Base-by-base conservation (phyloP, 2,113 vertebrate genomes). In the Tyrannus savana region DNA sequence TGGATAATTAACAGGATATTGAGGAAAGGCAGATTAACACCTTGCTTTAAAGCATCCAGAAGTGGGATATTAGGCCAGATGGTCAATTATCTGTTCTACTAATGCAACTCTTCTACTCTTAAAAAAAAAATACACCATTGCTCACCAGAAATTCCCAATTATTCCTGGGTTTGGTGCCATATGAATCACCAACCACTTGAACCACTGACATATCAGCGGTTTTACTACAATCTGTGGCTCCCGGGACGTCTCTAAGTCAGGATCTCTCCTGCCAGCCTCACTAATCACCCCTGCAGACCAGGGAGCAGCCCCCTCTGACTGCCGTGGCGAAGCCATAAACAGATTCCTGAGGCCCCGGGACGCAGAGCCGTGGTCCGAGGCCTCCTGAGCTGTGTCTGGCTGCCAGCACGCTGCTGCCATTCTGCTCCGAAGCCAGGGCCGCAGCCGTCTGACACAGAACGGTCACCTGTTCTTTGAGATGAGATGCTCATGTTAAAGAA, bases 221-320 rank as follows among this genome's bases (percentile, higher is more conserved):
- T 89, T 85, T 39, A 49, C 31, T 52, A 50, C 33, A 46, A 23
- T 60, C 58, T 31, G 33, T 19, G n/a, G 33, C 69, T 67, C 33
- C 39, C 6, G 31, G 46, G 49, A 60, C 3, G 30, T 28, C 73
- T 69, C 59, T 6, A n/a, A 69, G 72, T 3, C 27, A 28, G 60
- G 55, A 78, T 30, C 22, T 63, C 52, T 46, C 67, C 14, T 35
- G n/a, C 46, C 49, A 35, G 39, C 50, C 66, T 75, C 39, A 4
- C 24, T 19, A 14, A 35, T 11, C 42, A 10, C 2, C 9, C 8
- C 31, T 28, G 62, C 69, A 41, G 44, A 14, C 3, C 5, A 18
- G 49, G 71, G n/a, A 73, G 42, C 0, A 35, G 25, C 12, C 0
- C 0, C 10, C 47, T 17, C 49, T 4, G 12, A 35, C 3, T 59